A percentile compares a stretch with the other conserved stretches of the same genome.
phyloP scores from a whole-genome alignment of 2,797 vertebrate species.

The Diplodus sargus region DNA sequence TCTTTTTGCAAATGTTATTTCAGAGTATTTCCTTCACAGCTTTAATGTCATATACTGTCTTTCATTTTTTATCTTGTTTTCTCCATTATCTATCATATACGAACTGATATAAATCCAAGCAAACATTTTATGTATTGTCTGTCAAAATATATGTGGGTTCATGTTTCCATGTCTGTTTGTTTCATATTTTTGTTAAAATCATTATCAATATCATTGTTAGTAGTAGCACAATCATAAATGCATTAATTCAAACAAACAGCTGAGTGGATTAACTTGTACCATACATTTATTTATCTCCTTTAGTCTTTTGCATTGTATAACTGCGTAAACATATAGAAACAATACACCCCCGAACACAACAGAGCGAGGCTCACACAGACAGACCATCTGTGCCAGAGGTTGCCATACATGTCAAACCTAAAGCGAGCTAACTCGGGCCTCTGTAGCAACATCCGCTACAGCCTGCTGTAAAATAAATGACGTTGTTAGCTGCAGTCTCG shows the following conservation, averaged over 20 bases:
- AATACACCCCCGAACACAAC: background rate
- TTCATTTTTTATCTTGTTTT: background rate
- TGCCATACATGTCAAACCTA: constrained; percentile 53
- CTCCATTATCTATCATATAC: background rate
- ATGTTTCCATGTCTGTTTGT: background rate
- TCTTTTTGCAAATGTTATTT: background rate
- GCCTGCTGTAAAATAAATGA: constrained; percentile 86
- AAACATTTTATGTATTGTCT: background rate
- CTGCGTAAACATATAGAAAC: constrained; percentile 2
- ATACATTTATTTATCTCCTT: background rate
- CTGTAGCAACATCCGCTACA: constrained; percentile 69
- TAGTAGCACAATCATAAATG: background rate
- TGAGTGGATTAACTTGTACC: background rate
- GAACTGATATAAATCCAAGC: background rate
- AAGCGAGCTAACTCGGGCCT: constrained; percentile 57
- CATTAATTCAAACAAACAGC: background rate
- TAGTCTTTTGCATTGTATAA: background rate
- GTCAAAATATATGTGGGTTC: background rate
- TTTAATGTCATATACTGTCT: background rate
- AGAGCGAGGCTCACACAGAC: constrained; percentile 28
- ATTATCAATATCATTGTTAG: background rate
- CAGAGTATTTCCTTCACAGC: background rate
- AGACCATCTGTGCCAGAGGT: constrained; percentile 54
- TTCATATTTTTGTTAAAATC: background rate
- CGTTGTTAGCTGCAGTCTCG: constrained; percentile 84